Evolutionary conservation across 2,797 vertebrate species (phyloP), one percentile per base, ranked within the genome.

Genomic region (Thamnophis elegans): DNA sequence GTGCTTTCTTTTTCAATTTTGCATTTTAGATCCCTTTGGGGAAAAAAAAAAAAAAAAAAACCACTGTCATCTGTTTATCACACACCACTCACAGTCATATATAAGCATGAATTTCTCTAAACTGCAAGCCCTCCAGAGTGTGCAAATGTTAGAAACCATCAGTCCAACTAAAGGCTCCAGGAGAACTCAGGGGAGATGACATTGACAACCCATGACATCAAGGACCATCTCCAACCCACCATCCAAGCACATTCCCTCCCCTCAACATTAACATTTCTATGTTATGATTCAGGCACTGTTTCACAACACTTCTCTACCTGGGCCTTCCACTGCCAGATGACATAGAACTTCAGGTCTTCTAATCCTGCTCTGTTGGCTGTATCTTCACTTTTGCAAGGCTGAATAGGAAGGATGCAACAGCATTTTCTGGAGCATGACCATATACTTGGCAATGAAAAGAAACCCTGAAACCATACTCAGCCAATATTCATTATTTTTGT

Each of bases 1-100:
- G 96, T 97, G 93, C 97, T 98, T 92, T 99, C 99, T 95, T 98
- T 98, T 95, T 98, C 96, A 0, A 99, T 97, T 89, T 97, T 98
- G 14, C 96, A 98, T 96, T 98, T 99, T 94, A 99, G 89, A 0
- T 97, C 98, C 42, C 99, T 99, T 89, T 0, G 82, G 10, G 10
- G 28, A 93, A 62, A 58, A 88, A 54, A 16, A 22, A 26, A 90
- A 12, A 82, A 47, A 82, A 22, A 90, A 12, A 82, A 47, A 82
- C 22, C 32, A 32, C 16, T 36, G 32, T 73, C 32, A 73, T 73
- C 16, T 73, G 65, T 16, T 73, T 36, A 73, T 73, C 32, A 73
- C 16, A 18, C 65, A 68, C 5, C n/a, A 42, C 20, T 42, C 10
- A 88, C n/a, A 88, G 16, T 56, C 26, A 55, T 11, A 55, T 58